phyloP scores from a whole-genome alignment of 92 coral and sea anemone species.

The Epizoanthus rinbou region DNA sequence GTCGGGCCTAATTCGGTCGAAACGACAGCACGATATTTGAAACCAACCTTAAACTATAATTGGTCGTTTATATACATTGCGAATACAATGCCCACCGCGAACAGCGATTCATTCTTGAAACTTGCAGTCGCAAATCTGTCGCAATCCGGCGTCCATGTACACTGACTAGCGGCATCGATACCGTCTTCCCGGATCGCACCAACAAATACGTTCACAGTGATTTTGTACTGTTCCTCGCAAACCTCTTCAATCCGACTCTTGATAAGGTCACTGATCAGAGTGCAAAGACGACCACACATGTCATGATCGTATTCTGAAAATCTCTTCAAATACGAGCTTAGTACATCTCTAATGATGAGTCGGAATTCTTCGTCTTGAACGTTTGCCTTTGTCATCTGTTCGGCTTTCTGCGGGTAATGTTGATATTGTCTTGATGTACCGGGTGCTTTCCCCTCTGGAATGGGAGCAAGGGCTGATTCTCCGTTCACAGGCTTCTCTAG shows the following conservation, averaged over 20 bases:
- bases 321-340: slow-evolving; percentile 63
- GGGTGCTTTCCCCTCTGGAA: slow-evolving; percentile 13
- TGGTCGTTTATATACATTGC: slow-evolving; percentile 42
- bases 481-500: background rate
- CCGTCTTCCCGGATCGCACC: slow-evolving; percentile 76
- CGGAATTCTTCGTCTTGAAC: slow-evolving; percentile 66
- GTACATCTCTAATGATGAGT: slow-evolving; percentile 58
- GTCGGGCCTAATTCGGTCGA: no score
- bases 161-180: slow-evolving; percentile 72
- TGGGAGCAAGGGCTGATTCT: slow-evolving; percentile 28
- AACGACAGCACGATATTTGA: no score
- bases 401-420: background rate
- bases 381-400: slow-evolving; percentile 22
- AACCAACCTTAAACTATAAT: background rate
- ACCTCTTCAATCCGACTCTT: slow-evolving; percentile 64
- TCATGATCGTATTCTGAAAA: slow-evolving; percentile 67
- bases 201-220: slow-evolving; percentile 68
- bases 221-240: slow-evolving; percentile 58
- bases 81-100: slow-evolving; percentile 81
- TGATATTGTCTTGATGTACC: background rate
- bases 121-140: slow-evolving; percentile 81
- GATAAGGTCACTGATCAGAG: slow-evolving; percentile 68
- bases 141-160: slow-evolving; percentile 69
- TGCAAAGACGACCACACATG: slow-evolving; percentile 61
- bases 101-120: slow-evolving; percentile 62